Conservation (phyloP, 2,113 vertebrate genomes). For the Hyla sarda region DNA sequence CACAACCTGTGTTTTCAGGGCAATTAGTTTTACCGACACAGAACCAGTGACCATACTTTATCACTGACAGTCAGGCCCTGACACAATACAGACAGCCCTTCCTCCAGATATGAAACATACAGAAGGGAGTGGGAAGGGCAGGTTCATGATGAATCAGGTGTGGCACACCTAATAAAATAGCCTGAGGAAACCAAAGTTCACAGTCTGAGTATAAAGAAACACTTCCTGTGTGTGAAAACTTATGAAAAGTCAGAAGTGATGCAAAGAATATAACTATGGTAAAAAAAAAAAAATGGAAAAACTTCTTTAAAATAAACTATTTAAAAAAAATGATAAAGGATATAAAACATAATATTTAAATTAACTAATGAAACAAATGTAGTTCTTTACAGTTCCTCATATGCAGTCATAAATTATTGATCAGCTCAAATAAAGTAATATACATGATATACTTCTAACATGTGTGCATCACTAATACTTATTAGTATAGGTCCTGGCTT, state of each 20-base stretch:
- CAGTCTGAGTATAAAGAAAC: neutral
- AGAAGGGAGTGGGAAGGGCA: constrained; percentile 2
- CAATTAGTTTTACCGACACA: neutral
- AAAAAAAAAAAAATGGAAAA: too few relatives aligned
- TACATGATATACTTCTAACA: too few relatives aligned
- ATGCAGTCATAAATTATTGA: too few relatives aligned
- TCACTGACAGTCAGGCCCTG: neutral
- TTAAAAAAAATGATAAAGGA: too few relatives aligned
- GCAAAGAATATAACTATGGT: neutral
- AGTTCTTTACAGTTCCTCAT: too few relatives aligned
- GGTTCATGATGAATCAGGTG: constrained; percentile 13
- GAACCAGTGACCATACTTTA: neutral
- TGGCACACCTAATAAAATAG: neutral
- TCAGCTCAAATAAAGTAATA: too few relatives aligned
- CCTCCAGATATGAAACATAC: neutral
- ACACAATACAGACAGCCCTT: constrained; percentile 30
- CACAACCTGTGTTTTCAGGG: neutral
- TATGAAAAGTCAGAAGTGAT: neutral
- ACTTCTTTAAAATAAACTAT: too few relatives aligned
- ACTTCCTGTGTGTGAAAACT: neutral
- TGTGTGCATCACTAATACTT: too few relatives aligned
- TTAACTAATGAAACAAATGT: too few relatives aligned
- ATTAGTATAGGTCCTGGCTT: too few relatives aligned
- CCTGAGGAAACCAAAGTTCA: constrained; percentile 17
- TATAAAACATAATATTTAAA: too few relatives aligned